phyloP scores from a whole-genome alignment of 2,888 invertebrate genomes.

The Synergus gifuensis region DNA sequence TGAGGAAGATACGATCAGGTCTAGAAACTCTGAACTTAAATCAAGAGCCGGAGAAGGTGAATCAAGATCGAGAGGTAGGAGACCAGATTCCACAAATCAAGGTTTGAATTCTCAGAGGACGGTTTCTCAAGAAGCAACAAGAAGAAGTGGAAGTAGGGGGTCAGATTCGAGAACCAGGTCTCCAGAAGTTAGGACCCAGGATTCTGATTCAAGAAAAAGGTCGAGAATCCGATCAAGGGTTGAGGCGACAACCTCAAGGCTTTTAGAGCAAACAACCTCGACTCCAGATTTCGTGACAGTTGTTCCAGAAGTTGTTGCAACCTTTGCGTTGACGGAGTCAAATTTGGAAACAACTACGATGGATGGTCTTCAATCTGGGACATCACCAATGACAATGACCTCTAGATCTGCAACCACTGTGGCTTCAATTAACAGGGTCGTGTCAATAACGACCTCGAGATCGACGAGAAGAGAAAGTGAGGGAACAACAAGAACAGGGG shows the following conservation, averaged over 20 bases:
- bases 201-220: conserved; percentile 42
- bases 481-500: conserved; percentile 48
- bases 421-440: conserved; percentile 43
- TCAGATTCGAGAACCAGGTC: conserved; percentile 24
- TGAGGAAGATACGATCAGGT: conserved; percentile 49
- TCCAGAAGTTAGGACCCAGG: conserved; percentile 18
- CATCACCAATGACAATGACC: not conserved
- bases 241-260: not conserved
- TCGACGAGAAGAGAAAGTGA: conserved; percentile 51
- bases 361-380: not conserved
- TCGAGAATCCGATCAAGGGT: conserved; percentile 11
- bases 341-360: not conserved
- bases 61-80: conserved; percentile 22
- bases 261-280: conserved; percentile 14
- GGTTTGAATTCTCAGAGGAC: not conserved
- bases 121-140: conserved; percentile 35
- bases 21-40: conserved; percentile 52
- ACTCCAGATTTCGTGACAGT: conserved; percentile 42
- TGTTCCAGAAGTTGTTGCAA: conserved; percentile 31
- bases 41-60: conserved; percentile 46
- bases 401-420: conserved; percentile 42
- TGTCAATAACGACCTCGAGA: conserved; percentile 47
- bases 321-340: conserved; percentile 43
- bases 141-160: conserved; percentile 37
- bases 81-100: conserved; percentile 5